Evolutionary conservation across 2,888 invertebrate species (phyloP), one percentile per base, ranked within the genome.

Genomic region (Brachyptera risi): DNA sequence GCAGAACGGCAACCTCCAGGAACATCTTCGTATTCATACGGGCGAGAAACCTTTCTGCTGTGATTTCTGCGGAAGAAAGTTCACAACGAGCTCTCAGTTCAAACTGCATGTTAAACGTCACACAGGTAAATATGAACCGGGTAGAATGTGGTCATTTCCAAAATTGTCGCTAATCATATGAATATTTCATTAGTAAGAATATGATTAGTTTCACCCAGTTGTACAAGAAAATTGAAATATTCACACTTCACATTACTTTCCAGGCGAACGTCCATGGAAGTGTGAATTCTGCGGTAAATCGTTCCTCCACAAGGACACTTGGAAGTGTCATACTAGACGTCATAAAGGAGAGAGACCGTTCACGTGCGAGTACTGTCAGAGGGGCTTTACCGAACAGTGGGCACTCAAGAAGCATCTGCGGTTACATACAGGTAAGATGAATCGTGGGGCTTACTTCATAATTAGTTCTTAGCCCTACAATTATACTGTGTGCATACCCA

Each of bases 21-120:
- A 89, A 68, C 90, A 91, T 74, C 79, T 81, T 73, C 80, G 90
- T 60, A 88, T 87, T 68, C 90, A 91, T 74, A 89, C 83, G 0
- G 87, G 90, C 0, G 89, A 88, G 72, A 87, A 88, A 69, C 92
- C 91, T 0, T 91, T 83, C 74, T 77, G 78, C 65, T 92, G 91
- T 72, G 74, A 79, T 40, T 75, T 79, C 49, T 89, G 89, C 67
- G 81, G 82, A 21, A 80, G 84, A 19, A 79, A 80, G 62, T 90
- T 90, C 74, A 87, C 88, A 37, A 88, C 88, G 1, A 86, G 86
- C 9, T 87, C 87, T 19, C 64, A 70, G 68, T 84, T 81, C 69
- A 83, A 85, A 50, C 76, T 87, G 65, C 88, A 88, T 69, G 75
- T 81, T 17, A 80, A 84, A 68, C 74, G 86, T 0, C 84, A 84